Evolutionary conservation across 2,888 invertebrate species (phyloP), one percentile per base, ranked within the genome.

Genomic region (Drosophila anomalata): DNA sequence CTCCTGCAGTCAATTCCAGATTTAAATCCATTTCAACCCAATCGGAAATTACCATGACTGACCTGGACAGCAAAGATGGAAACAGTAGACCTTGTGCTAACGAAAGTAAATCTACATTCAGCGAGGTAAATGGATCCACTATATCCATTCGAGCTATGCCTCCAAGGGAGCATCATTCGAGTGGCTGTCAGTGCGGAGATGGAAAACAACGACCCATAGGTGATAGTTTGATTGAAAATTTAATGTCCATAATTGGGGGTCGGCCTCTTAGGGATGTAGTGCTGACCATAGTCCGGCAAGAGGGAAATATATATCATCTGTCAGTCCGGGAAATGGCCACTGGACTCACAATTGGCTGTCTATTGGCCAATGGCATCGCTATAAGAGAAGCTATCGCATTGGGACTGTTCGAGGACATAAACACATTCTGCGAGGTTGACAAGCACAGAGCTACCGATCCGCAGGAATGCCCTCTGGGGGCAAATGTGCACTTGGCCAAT

Each of bases 251-350:
- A 17, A 69, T 87, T 17, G 73, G 48, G 0, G 8, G 36, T 0
- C 67, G 67, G 1, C 1, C 22, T 0, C 70, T 58, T 4, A 31
- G 47, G 0, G 57, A 76, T 0, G 57, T 89, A 2, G 70, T 79
- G 7, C 36, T 90, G 1, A 77, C 78, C 2, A 55, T 90, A 4
- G 55, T 79, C 0, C 47, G 87, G 2, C 79, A 82, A 2, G 46
- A 67, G 6, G 74, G 83, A n/a, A 75, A 80, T 42, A 8, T 81
- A 5, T 90, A 90, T 17, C 90, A 89, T 39, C 57, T 90, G 2
- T 88, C 76, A 48, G 60, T 90, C 0, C 67, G 78, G 5, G 39
- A 76, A 12, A 68, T 65, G n/a, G 26, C 55, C 0, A 62, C 77
- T 0, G 76, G 73, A 0, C 17, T 46, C 5, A 54, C 61, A 0